Evolutionary conservation across 2,797 vertebrate genomes (phyloP), one percentile per base, ranked within the genome.

Genomic region (Momotus momota): DNA sequence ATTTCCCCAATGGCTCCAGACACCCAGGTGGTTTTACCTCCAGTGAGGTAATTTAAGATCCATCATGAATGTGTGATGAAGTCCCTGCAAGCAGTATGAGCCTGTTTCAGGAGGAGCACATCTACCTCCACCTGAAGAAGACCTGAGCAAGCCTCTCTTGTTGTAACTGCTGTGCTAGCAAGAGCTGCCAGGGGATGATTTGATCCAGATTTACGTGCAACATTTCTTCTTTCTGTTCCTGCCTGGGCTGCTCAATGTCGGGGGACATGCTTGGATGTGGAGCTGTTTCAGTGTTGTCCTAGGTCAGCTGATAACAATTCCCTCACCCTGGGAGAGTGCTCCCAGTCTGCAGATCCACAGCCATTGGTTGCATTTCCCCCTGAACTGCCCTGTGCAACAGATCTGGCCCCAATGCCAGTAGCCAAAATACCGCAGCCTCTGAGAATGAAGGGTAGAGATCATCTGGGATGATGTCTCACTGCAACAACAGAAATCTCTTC

Each of bases 41-140:
- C 16, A 7, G 25, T 5, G 17, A 45, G 55, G 40, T 48, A 38
- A 29, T 14, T 65, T 45, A 77, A 54, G n/a, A 25, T 15, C 33
- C 0, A 0, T 26, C 0, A 0, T 45, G 40, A 62, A 54, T 2
- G 3, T 48, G 43, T 4, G 5, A 23, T 66, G 51, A 73, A 69
- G 54, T 33, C 29, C n/a, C 35, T 33, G 19, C 29, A 17, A 33
- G 46, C 15, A 52, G 8, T 10, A 29, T 38, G 31, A 74, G 9
- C 27, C 20, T 79, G 58, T 11, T 27, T 51, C 58, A 52, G 82
- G 27, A 67, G 46, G 3, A 49, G 19, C 14, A 23, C 2, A 0
- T 26, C 80, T 49, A 20, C 6, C 10, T 31, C 29, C 9, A 20
- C 21, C 72, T 64, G 72, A 60, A 58, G 51, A 52, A 17, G 9